Percentiles rank a stretch among this genome's conserved stretches.
phyloP scores from a whole-genome alignment of 2,888 invertebrate genomes.

The Eucera pruinosa region DNA sequence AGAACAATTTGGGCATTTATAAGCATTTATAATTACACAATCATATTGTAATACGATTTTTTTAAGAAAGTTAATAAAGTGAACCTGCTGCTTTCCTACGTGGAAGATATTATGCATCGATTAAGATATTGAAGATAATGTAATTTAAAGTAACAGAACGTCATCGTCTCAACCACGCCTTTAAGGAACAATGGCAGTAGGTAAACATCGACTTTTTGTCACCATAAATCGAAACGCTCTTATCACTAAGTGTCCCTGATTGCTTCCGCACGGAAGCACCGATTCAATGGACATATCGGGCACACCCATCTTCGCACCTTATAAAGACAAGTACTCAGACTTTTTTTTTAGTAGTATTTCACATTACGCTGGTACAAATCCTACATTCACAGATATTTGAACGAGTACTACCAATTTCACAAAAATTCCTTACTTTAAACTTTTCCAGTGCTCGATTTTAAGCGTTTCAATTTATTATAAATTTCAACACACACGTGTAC shows the following conservation, averaged over 20 bases:
- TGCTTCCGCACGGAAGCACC: slow-evolving; percentile 69
- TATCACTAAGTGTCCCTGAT: slow-evolving; percentile 71
- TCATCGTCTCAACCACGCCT: slow-evolving; percentile 8
- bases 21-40: too few species aligned
- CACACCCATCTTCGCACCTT: slow-evolving; percentile 36
- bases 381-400: neutral
- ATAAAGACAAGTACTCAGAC: slow-evolving; percentile 58
- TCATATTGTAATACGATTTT: too few species aligned
- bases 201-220: slow-evolving; percentile 19
- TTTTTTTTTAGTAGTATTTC: slow-evolving; percentile 57
- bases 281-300: slow-evolving; percentile 36
- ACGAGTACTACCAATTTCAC: neutral
- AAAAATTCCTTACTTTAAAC: too few species aligned
- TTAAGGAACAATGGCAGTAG: neutral
- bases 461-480: too few species aligned
- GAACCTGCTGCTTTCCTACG: neutral
- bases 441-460: neutral
- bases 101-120: neutral
- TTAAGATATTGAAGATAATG: neutral
- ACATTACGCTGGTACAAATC: neutral
- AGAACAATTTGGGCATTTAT: too few species aligned
- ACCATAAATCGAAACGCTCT: slow-evolving; percentile 16
- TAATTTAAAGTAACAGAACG: neutral
- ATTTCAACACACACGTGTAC: too few species aligned
- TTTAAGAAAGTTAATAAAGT: too few species aligned